Evolutionary conservation across 2,113 vertebrate genomes (phyloP).

Genomic region (Ceratotherium simum): DNA sequence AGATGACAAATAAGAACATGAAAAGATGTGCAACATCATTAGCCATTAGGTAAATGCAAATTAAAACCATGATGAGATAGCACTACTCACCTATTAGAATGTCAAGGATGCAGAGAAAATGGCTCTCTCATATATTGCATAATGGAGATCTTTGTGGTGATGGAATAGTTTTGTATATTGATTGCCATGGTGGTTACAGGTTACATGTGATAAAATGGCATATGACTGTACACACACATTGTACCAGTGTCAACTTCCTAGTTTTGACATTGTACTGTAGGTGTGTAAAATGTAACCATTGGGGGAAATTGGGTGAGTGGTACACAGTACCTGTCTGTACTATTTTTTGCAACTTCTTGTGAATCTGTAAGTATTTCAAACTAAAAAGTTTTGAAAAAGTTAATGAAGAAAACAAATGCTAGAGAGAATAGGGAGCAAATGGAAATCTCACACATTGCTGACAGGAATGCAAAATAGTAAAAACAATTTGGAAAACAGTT

Average conservation of each 20-base stretch:
- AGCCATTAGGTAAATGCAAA: neutral
- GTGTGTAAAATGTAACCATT: neutral
- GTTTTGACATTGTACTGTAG: neutral
- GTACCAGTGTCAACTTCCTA: neutral
- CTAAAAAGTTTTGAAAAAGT: neutral
- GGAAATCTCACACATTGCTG: neutral
- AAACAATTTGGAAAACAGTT: neutral
- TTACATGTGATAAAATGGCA: neutral
- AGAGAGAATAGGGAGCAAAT: neutral
- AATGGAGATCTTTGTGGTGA: neutral
- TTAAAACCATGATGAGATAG: neutral
- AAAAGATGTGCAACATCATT: neutral
- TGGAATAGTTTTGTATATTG: neutral
- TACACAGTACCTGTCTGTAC: neutral
- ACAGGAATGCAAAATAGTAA: neutral
- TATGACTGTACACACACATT: neutral
- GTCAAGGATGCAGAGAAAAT: neutral
- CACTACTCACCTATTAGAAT: neutral
- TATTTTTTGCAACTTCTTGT: neutral
- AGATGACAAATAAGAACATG: neutral
- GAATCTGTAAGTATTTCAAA: neutral
- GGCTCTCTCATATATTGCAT: neutral
- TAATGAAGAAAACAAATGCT: neutral
- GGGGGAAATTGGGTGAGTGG: neutral
- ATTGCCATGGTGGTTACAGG: neutral